These are phyloP conservation scores for Myrmophylax atrothorax DNA, from an alignment of 2,113 vertebrate species.

Conservation along the genomic window DNA sequence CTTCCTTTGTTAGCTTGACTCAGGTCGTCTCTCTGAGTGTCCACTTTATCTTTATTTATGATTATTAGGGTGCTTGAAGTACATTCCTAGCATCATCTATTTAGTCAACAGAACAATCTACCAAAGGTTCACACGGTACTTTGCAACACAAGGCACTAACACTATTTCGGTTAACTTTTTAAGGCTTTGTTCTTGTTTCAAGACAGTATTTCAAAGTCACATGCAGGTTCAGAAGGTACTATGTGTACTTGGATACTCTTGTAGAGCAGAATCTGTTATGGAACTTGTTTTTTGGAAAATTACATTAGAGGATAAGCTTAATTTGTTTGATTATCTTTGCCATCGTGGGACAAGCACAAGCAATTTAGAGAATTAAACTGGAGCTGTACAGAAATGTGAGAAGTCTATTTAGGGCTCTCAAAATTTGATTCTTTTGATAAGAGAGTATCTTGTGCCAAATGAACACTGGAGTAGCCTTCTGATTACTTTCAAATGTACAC, in stretches of 20 bases:
- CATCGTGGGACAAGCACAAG: background rate
- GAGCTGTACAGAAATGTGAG: background rate
- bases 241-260: background rate
- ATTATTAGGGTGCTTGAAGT: too few relatives aligned
- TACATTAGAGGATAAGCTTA: background rate
- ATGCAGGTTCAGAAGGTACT: background rate
- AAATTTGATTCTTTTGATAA: background rate
- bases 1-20: too few relatives aligned
- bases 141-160: too few relatives aligned
- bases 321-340: conserved; percentile 33
- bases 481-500: background rate
- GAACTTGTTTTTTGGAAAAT: background rate
- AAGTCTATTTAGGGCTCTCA: background rate
- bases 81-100: too few relatives aligned
- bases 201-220: background rate
- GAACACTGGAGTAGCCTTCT: background rate
- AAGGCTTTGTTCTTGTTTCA: too few relatives aligned
- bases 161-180: too few relatives aligned
- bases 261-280: background rate
- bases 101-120: too few relatives aligned
- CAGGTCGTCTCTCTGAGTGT: too few relatives aligned
- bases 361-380: conserved; percentile 53
- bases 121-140: too few relatives aligned
- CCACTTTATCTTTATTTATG: too few relatives aligned
- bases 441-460: conserved; percentile 17